phyloP scores from a whole-genome alignment of 2,797 vertebrate genomes.

The Masticophis lateralis region DNA sequence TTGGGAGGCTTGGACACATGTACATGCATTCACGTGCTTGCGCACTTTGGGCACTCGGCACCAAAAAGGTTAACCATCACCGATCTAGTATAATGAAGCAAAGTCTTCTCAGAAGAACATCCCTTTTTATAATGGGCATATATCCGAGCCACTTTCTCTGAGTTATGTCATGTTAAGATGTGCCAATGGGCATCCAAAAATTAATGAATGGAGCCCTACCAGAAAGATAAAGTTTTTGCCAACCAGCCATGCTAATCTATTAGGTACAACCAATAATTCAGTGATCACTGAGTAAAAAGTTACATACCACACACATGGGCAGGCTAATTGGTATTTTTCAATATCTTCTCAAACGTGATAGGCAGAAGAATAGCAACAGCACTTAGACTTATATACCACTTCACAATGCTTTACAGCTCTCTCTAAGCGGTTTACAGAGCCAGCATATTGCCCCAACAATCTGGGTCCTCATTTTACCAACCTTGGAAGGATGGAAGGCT shows the following conservation, averaged over 20 bases:
- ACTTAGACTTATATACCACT: too few species aligned
- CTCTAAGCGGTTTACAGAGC: too few species aligned
- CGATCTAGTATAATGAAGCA: not conserved
- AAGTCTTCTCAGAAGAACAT: not conserved
- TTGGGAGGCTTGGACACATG: too few species aligned
- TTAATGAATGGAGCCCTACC: not conserved
- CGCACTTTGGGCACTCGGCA: too few species aligned
- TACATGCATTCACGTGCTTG: too few species aligned
- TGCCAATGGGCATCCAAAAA: not conserved
- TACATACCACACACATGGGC: not conserved
- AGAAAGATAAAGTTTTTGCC: not conserved
- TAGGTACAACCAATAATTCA: not conserved
- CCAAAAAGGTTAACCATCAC: too few species aligned
- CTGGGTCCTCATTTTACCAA: too few species aligned
- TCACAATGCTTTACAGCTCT: too few species aligned
- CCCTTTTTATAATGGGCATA: not conserved
- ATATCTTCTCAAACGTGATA: not conserved
- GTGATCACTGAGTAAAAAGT: not conserved
- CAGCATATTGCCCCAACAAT: too few species aligned
- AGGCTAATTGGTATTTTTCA: not conserved
- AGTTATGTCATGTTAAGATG: not conserved
- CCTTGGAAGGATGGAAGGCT: too few species aligned
- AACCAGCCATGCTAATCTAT: not conserved
- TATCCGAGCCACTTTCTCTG: not conserved
- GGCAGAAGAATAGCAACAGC: not conserved